These are phyloP conservation scores for Pterobdella sp. DNA, from an alignment of 2,888 invertebrate genomes.

Conservation along the genomic window DNA sequence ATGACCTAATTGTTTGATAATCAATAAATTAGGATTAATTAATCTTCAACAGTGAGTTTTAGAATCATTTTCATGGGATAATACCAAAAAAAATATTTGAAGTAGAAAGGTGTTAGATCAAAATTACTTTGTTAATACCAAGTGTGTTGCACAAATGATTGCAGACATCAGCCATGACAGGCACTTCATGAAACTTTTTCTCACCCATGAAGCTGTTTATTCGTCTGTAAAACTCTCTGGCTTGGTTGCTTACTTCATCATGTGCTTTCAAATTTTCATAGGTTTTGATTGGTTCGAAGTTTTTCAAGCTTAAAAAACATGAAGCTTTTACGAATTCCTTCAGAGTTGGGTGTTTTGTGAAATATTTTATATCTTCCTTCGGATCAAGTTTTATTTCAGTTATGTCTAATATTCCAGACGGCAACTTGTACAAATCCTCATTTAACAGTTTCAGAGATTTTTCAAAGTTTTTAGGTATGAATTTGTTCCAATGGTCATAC, in stretches of 20 bases:
- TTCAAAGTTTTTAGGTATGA: not conserved
- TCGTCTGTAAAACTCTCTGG: not conserved
- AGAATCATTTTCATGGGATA: too few relatives aligned
- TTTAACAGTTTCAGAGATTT: not conserved
- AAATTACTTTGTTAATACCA: slow-evolving; percentile 10
- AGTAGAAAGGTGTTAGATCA: not conserved
- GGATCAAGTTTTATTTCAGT: not conserved
- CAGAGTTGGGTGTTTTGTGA: not conserved
- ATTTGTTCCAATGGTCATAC: not conserved
- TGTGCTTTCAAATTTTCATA: not conserved
- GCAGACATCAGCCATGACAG: not conserved
- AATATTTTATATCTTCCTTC: not conserved
- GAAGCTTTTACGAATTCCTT: not conserved
- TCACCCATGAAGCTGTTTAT: slow-evolving; percentile 17
- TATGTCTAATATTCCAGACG: not conserved
- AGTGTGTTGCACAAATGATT: not conserved
- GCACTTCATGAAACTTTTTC: slow-evolving; percentile 20
- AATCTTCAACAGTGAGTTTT: too few relatives aligned
- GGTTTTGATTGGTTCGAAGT: not conserved
- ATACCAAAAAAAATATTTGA: not conserved
- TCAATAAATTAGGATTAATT: not conserved
- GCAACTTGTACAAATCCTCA: not conserved
- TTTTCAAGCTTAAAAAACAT: not conserved
- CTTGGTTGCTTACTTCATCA: not conserved
- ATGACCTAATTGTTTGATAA: not conserved